Evolutionary conservation across 2,797 vertebrate genomes (phyloP), one percentile per base, ranked within the genome.

Genomic region (Pseudochromis fuscus): DNA sequence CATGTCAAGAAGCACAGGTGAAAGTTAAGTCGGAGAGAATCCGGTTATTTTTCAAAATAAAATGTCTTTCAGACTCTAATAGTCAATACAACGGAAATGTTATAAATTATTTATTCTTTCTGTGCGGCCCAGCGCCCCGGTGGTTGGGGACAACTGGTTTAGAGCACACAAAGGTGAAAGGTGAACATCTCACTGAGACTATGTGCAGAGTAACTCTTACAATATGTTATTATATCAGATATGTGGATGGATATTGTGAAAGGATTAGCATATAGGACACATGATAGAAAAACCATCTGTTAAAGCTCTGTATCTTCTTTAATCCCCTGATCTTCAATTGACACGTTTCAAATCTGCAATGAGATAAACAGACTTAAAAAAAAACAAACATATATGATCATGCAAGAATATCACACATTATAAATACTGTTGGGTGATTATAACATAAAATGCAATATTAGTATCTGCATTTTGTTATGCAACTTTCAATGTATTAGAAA

Each of bases 271-370:
- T 77, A 81, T 79, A 72, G 74, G 75, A 46, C 83, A 85, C 67
- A 55, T 82, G 49, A 85, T 16, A 83, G 66, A 63, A 82, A 81
- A 83, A 85, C 83, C 87, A 91, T 91, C 87, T 92, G 91, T 72
- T 86, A 71, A 62, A 72, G 58, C 63, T 86, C 79, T 69, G 70
- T 58, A 75, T 79, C 67, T 46, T 53, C 49, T 75, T 63, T 82
- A 87, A 90, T 84, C 84, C 53, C 25, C 4, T 73, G 64, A 88
- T 76, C 82, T 75, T 23, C 74, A 77, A 27, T 72, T 79, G 83
- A 84, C 79, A 86, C 56, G 42, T 84, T 84, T 75, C 65, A 71
- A 45, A 80, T 82, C 50, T 27, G 19, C 65, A 72, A 76, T 68
- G 50, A 85, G 75, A 85, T 77, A 52, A n/a, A 57, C 24, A 71